Base-by-base conservation (phyloP, 2,113 vertebrate genomes). In the Pholis gunnellus region DNA sequence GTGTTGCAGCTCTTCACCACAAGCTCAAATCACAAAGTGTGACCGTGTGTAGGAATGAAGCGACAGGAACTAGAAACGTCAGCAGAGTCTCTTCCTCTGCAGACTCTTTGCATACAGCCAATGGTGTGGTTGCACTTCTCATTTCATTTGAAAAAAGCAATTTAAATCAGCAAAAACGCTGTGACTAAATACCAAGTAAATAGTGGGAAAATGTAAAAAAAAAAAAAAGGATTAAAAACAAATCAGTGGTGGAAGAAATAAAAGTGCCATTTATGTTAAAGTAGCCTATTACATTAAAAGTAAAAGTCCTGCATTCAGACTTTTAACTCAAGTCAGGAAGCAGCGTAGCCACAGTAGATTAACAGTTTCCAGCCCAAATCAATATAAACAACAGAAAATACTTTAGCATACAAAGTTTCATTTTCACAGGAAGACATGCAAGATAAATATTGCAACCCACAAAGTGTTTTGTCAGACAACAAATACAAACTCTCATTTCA, bases 61-160 rank as follows among this genome's bases (percentile, higher is more conserved):
- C 9, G 9, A 72, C 17, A 90, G 88, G 81, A 91, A 88, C 46
- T 64, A 59, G 34, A 4, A 70, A 66, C 63, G 57, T 90, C 88
- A 90, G 73, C 74, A 72, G 2, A 50, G 14, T 20, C 25, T 75
- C 80, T 89, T 90, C 80, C 85, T 81, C 36, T 75, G 25, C 48
- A 56, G 44, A 63, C 36, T 6, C 5, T 20, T 3, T 9, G 5
- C 13, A 0, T 5, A 20, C 6, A 15, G 27, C 20, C 4, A n/a
- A n/a, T 38, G 5, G 3, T 34, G 2, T 25, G 1, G 83, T 84
- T 81, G 54, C 83, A 87, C 83, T 91, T 93, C 89, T 85, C 72
- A 29, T 76, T 90, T 88, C 13, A 20, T 22, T 74, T 27, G 1
- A 52, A 63, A 63, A n/a, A 68, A 20, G 18, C 2, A 1, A 73